phyloP scores from a whole-genome alignment of 2,113 vertebrate species.

The Apodemus sylvaticus region DNA sequence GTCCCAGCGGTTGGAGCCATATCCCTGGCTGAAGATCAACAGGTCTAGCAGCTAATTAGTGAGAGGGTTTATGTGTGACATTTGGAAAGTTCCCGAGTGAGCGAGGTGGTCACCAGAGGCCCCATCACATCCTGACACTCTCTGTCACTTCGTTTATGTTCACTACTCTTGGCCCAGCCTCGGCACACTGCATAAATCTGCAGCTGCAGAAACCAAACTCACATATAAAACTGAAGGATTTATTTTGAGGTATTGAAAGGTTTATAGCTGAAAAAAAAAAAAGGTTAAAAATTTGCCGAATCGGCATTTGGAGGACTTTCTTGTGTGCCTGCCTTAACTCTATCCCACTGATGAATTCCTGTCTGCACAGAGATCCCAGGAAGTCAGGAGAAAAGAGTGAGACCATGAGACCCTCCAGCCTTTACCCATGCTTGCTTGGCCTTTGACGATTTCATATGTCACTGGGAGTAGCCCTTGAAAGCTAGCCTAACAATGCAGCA shows the following conservation, averaged over 20 bases:
- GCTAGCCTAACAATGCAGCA: neutral
- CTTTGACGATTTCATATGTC: conserved; percentile 47
- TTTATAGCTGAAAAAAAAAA: conserved; percentile 72
- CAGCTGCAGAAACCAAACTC: conserved; percentile 78
- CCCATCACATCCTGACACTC: neutral
- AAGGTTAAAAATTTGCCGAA: conserved; percentile 71
- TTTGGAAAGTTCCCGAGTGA: conserved; percentile 29
- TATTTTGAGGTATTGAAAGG: conserved; percentile 83
- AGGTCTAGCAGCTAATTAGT: conserved; percentile 51
- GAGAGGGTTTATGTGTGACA: neutral
- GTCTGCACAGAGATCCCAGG: neutral
- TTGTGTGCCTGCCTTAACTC: neutral
- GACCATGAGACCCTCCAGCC: neutral
- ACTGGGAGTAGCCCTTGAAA: neutral
- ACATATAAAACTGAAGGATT: conserved; percentile 82
- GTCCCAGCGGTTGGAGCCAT: neutral
- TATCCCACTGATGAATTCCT: neutral
- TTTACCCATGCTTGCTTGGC: neutral
- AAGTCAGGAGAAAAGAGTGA: neutral
- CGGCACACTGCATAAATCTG: conserved; percentile 71
- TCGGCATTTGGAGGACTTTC: conserved; percentile 68
- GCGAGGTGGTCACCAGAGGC: neutral
- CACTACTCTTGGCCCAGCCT: conserved; percentile 68
- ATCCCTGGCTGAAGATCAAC: neutral
- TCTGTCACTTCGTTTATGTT: conserved; percentile 68